phyloP scores from a whole-genome alignment of 2,797 vertebrate genomes.

The Hydrophis major region DNA sequence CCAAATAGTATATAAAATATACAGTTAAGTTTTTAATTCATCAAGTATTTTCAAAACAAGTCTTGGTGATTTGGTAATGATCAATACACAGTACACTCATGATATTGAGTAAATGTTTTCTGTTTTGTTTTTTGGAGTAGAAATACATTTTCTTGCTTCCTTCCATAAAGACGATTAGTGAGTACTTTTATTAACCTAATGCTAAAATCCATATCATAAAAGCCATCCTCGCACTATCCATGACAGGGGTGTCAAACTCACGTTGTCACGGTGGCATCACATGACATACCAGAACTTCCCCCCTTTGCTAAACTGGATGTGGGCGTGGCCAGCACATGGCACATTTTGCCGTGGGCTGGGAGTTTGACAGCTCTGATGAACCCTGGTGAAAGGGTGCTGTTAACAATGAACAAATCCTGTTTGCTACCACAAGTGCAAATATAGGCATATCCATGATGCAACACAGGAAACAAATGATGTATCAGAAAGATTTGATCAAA shows the following conservation, averaged over 20 bases:
- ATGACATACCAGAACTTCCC: no score
- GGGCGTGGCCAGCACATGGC: no score
- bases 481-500: slow-evolving; percentile 56
- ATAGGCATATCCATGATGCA: slow-evolving; percentile 31
- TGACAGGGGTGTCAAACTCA: background rate
- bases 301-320: no score
- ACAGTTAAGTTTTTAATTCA: background rate
- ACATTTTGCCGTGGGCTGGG: no score
- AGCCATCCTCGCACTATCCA: background rate
- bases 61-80: slow-evolving; percentile 34
- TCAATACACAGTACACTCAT: slow-evolving; percentile 19
- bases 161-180: slow-evolving; percentile 4
- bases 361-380: no score
- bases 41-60: background rate
- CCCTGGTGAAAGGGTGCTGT: slow-evolving; percentile 36
- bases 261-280: no score
- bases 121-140: slow-evolving; percentile 22
- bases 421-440: slow-evolving; percentile 37
- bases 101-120: background rate
- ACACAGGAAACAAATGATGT: slow-evolving; percentile 52
- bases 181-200: slow-evolving; percentile 25
- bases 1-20: background rate
- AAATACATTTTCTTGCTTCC: background rate
- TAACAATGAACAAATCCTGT: background rate
- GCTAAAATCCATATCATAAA: slow-evolving; percentile 11